A percentile compares a stretch with the other conserved stretches of the same genome.
Evolutionary conservation across 2,888 invertebrate genomes (phyloP).

Genomic region (Xestia rhomboidea): DNA sequence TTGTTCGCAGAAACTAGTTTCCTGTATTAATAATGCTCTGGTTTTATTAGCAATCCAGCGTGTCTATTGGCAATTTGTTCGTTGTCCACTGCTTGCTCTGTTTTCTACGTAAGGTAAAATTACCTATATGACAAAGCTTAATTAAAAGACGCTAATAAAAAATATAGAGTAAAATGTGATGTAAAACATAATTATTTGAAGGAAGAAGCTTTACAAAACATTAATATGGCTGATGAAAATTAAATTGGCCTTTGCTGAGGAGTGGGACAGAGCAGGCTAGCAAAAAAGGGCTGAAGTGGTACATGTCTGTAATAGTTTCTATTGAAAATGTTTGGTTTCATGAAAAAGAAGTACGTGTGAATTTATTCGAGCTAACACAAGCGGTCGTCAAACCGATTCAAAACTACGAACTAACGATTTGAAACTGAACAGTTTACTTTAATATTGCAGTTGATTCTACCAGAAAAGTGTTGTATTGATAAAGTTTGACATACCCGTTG

Average conservation of each 20-base stretch:
- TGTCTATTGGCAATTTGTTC: conserved; percentile 6
- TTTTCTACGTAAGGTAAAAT: conserved; percentile 22
- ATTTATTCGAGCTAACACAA: neutral
- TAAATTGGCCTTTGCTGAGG: too few relatives aligned
- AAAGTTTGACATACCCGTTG: neutral
- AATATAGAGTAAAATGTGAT: neutral
- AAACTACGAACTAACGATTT: neutral
- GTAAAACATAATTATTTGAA: neutral
- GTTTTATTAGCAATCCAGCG: conserved; percentile 20
- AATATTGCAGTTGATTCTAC: neutral
- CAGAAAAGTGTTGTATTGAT: neutral
- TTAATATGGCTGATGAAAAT: too few relatives aligned
- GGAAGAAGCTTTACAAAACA: neutral
- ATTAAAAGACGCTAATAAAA: neutral
- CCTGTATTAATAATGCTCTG: conserved; percentile 7
- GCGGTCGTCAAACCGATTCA: neutral
- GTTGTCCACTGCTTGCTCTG: neutral
- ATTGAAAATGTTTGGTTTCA: neutral
- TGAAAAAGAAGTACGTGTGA: neutral
- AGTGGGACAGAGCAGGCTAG: too few relatives aligned
- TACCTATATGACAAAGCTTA: neutral
- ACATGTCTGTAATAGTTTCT: neutral
- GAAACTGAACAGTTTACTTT: neutral
- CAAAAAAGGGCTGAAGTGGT: neutral
- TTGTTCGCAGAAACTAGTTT: conserved; percentile 15